Conservation (phyloP, 2,888 invertebrate species). For the Watsonalla cultraria region DNA sequence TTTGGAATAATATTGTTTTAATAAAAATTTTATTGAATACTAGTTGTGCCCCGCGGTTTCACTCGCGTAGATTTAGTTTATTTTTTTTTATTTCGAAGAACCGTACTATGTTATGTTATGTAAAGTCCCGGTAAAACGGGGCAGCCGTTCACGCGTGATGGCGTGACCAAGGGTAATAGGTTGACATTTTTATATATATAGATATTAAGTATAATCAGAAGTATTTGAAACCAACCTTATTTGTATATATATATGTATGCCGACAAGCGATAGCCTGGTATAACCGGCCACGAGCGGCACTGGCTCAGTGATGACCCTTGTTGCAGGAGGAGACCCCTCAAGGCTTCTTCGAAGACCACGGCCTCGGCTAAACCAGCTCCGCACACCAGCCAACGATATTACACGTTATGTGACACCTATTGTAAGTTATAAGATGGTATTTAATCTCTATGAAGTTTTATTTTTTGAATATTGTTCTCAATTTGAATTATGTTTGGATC, state of each 20-base stretch:
- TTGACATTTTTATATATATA: no score
- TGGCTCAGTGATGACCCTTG: conserved; percentile 78
- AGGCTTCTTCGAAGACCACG: conserved; percentile 99
- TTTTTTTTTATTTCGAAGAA: no score
- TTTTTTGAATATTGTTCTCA: background rate
- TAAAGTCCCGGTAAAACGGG: no score
- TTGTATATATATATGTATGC: conserved; percentile 14
- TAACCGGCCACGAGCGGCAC: conserved; percentile 74
- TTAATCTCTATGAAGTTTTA: background rate
- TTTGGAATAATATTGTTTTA: no score
- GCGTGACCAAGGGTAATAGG: no score
- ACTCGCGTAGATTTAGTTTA: no score
- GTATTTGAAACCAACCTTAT: conserved; percentile 1
- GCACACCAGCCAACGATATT: conserved; percentile 1
- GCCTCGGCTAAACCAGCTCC: conserved; percentile 85
- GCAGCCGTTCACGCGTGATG: no score
- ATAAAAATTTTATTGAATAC: no score
- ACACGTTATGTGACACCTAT: conserved; percentile 2
- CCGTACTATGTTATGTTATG: no score
- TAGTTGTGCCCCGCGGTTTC: no score
- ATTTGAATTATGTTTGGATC: background rate
- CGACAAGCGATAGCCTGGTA: conserved; percentile 68
- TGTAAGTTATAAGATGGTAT: background rate
- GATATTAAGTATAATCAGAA: conserved; percentile 3
- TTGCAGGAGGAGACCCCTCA: conserved; percentile 99